Evolutionary conservation across 64 coral and sea anemone genomes (phyloP), one percentile per base, ranked within the genome.

Genomic region (Porites lutea): DNA sequence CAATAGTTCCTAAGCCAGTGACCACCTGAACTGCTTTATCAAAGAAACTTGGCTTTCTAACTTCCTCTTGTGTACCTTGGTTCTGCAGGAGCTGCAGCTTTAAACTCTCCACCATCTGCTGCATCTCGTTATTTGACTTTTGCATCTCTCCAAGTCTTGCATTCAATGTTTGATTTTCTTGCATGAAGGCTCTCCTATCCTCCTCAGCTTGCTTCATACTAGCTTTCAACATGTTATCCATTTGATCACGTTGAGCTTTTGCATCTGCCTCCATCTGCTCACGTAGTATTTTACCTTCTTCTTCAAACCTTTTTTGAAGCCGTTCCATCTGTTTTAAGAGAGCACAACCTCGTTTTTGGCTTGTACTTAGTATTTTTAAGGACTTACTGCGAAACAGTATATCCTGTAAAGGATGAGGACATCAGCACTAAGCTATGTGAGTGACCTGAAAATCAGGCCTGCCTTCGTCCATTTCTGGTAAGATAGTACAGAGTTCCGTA

Each of bases 171-270:
- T 88, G 86, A 47, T 89, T 89, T 21, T 93, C 85, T 74, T 65
- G 52, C 18, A 82, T 61, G 43, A 93, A 48, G 0, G 66, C 46
- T 73, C 52, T 71, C 43, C 77, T 57, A 3, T 93, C 86, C 12
- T 80, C 52, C 52, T 71, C 60, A 69, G 82, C 22, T 65, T 82
- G 20, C 8, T 66, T n/a, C 92, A 93, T 93, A 77, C 74, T 89
- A 8, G 92, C 92, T 10, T 82, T 88, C 22, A 93, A 11, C 92
- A 93, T 89, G 67, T 93, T 93, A 51, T 88, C 75, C 86, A 89
- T 82, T 72, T 93, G 92, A 52, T 93, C 45, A 47, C 65, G 79
- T 65, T 89, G 86, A 82, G 73, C 52, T 60, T 82, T 62, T 19
- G 74, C 68, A 7, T 93, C 86, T 20, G 52, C 86, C 73, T 88